These are phyloP conservation scores for Sitta carolinensis DNA, from an alignment of 2,797 vertebrate genomes.

Conservation along the genomic window DNA sequence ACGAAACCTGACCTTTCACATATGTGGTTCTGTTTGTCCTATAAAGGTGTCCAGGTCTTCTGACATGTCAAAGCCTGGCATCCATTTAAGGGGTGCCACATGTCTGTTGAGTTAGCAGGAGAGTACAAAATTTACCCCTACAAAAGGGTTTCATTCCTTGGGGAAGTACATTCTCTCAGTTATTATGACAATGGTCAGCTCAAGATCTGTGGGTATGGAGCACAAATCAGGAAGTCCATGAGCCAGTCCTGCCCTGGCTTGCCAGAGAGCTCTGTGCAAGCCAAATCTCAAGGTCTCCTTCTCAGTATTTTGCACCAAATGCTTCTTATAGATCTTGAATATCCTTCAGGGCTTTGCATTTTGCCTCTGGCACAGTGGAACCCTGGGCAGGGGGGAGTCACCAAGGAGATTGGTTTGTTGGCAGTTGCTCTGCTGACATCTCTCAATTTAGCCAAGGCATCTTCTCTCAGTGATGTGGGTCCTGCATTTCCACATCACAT, in stretches of 20 bases:
- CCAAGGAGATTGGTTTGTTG: neutral
- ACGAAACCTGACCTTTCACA: accelerated
- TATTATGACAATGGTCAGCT: neutral
- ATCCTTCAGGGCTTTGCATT: neutral
- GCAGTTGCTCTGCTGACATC: neutral
- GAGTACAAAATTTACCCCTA: neutral
- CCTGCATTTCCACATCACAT: neutral
- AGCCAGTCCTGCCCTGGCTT: neutral
- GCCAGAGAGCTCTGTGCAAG: neutral
- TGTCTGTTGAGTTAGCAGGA: neutral
- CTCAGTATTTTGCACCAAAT: neutral
- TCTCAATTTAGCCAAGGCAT: neutral
- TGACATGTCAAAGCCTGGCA: neutral
- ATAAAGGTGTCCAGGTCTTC: neutral
- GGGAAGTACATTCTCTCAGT: neutral
- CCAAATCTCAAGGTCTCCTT: neutral
- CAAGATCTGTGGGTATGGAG: neutral
- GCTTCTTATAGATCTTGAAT: neutral
- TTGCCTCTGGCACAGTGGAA: neutral
- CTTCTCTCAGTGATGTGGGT: neutral
- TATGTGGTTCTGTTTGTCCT: neutral
- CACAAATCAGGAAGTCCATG: neutral
- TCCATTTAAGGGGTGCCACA: neutral
- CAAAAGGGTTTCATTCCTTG: neutral
- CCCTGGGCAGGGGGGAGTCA: neutral